These are phyloP conservation scores for Vireo griseus DNA, from an alignment of 2,797 vertebrate species.

Conservation along the genomic window DNA sequence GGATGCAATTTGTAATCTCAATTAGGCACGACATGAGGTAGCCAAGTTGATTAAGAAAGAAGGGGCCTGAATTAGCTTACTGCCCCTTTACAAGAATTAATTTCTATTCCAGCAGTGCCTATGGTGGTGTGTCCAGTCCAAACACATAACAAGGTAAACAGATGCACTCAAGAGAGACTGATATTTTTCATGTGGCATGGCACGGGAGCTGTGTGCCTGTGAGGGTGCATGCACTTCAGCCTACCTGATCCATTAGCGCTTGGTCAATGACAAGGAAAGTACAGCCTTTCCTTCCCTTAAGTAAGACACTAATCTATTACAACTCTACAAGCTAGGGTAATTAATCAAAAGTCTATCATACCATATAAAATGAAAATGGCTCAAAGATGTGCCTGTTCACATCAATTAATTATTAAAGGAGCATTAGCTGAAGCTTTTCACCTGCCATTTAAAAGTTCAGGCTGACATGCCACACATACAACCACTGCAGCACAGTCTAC, in stretches of 20 bases:
- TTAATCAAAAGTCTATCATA: conserved; percentile 67
- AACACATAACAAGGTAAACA: not conserved
- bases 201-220: not conserved
- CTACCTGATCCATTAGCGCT: conserved; percentile 7
- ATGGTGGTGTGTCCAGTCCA: not conserved
- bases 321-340: conserved; percentile 47
- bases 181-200: not conserved
- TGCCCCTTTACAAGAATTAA: not conserved
- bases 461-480: not conserved
- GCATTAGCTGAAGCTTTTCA: conserved; percentile 61
- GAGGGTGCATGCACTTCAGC: not conserved
- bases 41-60: not conserved
- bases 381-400: conserved; percentile 50
- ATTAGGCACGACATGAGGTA: not conserved
- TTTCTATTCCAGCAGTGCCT: not conserved
- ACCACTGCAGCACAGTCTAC: not conserved
- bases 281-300: conserved; percentile 44
- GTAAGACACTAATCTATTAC: conserved; percentile 42
- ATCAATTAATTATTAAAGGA: conserved; percentile 67
- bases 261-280: conserved; percentile 51
- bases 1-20: not conserved
- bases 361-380: conserved; percentile 62
- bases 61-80: not conserved
- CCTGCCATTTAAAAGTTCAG: conserved; percentile 46
- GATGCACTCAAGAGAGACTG: not conserved